Percentiles rank a stretch among this genome's conserved stretches.
Conservation (phyloP, 2,113 vertebrate species). For the Prinia subflava region DNA sequence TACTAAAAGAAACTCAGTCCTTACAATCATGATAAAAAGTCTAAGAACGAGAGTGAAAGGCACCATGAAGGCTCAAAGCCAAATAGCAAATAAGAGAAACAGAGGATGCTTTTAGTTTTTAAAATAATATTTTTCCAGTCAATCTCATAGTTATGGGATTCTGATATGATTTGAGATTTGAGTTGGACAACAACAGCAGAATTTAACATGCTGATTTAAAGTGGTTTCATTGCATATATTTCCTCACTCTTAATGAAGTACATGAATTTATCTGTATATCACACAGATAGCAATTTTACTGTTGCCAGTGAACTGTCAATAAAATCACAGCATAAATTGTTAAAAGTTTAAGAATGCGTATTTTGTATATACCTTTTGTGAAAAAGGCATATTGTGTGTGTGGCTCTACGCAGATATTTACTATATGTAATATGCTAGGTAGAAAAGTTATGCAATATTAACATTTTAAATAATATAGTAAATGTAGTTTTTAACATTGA, state of each 20-base stretch:
- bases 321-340: neutral
- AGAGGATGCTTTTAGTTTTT: neutral
- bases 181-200: neutral
- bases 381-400: too few relatives aligned
- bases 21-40: neutral
- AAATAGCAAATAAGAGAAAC: neutral
- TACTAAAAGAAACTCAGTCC: neutral
- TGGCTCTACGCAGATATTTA: too few relatives aligned
- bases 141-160: neutral
- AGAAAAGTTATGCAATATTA: too few relatives aligned
- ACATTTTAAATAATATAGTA: too few relatives aligned
- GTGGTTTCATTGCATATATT: neutral
- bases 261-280: neutral
- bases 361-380: neutral
- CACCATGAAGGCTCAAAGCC: neutral
- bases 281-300: neutral
- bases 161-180: neutral
- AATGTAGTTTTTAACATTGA: too few relatives aligned
- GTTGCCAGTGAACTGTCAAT: neutral
- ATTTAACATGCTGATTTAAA: neutral
- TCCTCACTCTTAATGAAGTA: neutral
- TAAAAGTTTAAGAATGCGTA: rapidly evolving
- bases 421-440: too few relatives aligned
- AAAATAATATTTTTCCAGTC: neutral
- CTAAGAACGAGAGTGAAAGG: neutral